Percentiles rank a stretch among this genome's conserved stretches.
These are phyloP conservation scores for Caenorhabditis elegans DNA, from an alignment of 1,140 invertebrate genomes.

Conservation along the genomic window DNA sequence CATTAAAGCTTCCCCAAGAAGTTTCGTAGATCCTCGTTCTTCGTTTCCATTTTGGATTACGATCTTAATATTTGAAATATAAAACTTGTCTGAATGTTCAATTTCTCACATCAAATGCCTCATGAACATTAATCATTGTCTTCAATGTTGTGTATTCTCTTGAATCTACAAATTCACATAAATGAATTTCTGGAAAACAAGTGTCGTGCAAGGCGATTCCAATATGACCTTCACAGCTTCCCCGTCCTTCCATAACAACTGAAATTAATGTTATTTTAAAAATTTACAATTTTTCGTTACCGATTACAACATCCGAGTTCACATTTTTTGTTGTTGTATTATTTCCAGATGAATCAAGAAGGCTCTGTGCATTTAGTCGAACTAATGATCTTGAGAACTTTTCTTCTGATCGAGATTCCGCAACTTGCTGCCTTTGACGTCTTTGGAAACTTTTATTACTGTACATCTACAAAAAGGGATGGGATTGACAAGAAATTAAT, in stretches of 20 bases:
- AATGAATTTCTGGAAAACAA: background rate
- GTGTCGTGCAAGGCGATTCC: constrained; percentile 35
- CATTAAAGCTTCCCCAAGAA: background rate
- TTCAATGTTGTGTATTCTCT: constrained; percentile 6
- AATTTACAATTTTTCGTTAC: background rate
- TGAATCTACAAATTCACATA: constrained; percentile 37
- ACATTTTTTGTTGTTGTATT: background rate
- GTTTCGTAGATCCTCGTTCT: background rate
- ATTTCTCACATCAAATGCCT: constrained; percentile 24
- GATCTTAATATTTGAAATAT: background rate
- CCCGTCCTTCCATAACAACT: constrained; percentile 12
- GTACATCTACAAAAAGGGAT: background rate
- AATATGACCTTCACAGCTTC: constrained; percentile 3
- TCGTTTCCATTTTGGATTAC: constrained; percentile 21
- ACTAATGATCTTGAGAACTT: background rate
- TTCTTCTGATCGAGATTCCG: background rate
- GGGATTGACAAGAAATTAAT: too few species aligned
- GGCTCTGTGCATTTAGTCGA: background rate
- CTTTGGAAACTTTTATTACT: background rate
- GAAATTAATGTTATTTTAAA: background rate
- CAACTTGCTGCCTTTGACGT: background rate
- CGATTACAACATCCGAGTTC: background rate
- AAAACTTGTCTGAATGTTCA: background rate
- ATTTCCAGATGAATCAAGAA: background rate
- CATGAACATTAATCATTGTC: constrained; percentile 24